These are phyloP conservation scores for Drosophila hawaiiensis DNA, from an alignment of 2,888 invertebrate species.

Conservation along the genomic window DNA sequence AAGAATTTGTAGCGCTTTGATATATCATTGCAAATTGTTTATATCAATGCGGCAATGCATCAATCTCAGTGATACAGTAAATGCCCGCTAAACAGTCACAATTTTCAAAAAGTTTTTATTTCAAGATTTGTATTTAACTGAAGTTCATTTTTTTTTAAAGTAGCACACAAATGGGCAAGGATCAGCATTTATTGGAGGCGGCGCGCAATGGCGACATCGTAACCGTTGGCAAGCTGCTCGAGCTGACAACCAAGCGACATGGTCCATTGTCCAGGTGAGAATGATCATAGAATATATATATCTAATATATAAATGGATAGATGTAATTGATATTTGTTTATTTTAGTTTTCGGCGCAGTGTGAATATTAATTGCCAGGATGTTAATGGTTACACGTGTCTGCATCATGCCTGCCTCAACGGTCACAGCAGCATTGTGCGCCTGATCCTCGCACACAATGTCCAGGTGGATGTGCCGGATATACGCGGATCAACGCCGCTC, in stretches of 20 bases:
- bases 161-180: slow-evolving; percentile 92
- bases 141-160: neutral
- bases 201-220: slow-evolving; percentile 95
- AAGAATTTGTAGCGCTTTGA: neutral
- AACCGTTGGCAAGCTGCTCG: slow-evolving; percentile 95
- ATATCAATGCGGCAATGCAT: neutral
- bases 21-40: neutral
- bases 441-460: slow-evolving; percentile 92
- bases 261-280: slow-evolving; percentile 95
- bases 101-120: neutral
- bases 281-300: neutral
- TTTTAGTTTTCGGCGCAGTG: slow-evolving; percentile 92
- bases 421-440: slow-evolving; percentile 95
- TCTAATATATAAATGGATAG: neutral
- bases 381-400: slow-evolving; percentile 96
- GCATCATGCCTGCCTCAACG: slow-evolving; percentile 96
- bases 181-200: slow-evolving; percentile 97
- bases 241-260: slow-evolving; percentile 94
- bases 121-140: neutral
- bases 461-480: slow-evolving; percentile 94
- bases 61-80: neutral
- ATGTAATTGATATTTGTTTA: neutral
- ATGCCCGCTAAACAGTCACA: neutral
- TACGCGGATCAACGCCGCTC: slow-evolving; percentile 96
- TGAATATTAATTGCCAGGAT: slow-evolving; percentile 96